Evolutionary conservation across 1,140 invertebrate species (phyloP), one percentile per base, ranked within the genome.

Genomic region (Nasonia giraulti): DNA sequence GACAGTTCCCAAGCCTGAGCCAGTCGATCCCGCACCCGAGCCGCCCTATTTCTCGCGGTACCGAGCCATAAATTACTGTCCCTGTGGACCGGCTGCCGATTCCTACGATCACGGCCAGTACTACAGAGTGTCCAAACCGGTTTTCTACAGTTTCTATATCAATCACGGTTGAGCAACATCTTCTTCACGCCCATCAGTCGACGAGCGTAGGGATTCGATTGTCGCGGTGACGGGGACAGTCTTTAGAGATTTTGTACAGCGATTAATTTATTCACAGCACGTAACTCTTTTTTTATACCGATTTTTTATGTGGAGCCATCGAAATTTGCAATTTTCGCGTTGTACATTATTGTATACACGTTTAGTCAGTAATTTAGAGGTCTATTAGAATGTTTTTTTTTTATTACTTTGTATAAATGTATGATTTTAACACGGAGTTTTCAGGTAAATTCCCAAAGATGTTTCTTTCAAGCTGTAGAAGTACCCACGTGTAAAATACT

Each of bases 21-120:
- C 40, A 44, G 40, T 10, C 40, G 40, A 44, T 44, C 50, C 33
- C 20, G 17, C 3, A 50, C 14, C 1, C 31, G 50, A 66, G 69
- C 47, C 55, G 12, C 73, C 80, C n/a, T 85, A 86, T 69, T 85
- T 87, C 81, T 68, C 87, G 87, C 74, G 87, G 86, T 87, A 86
- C 87, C 71, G 47, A 44, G 12, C 47, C 27, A 14, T 47, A 20
- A 33, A 37, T 11, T 17, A 76, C 14, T 69, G 69, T 17, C 62
- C 82, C 33, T 69, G 66, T 2, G 44, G 27, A 31, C 6, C 40
- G 11, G 66, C 33, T 37, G 33, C n/a, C 66, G 40, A 69, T 50
- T 2, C 12, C 6, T 55, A 69, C 71, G 4, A n/a, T 7, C 11
- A 23, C 55, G 11, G 33, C 1, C 47, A 68, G 14, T 77, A 83